These are phyloP conservation scores for Rambutsinella grinnellia DNA, from an alignment of 2,888 invertebrate genomes.

Conservation along the genomic window DNA sequence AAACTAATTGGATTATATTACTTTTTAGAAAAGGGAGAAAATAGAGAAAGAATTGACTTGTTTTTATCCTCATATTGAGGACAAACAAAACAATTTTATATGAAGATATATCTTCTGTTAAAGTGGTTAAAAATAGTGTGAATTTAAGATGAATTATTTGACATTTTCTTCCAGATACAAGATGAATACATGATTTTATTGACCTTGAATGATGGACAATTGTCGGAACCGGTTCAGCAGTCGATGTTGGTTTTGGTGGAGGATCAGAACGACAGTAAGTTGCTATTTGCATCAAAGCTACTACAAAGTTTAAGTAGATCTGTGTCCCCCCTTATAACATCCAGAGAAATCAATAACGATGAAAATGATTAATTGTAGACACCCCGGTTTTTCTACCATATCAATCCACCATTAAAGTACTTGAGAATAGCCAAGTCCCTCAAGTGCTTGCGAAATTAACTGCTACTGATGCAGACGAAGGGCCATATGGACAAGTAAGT, in stretches of 20 bases:
- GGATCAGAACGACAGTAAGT: slow-evolving; percentile 74
- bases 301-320: no score
- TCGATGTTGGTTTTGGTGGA: slow-evolving; percentile 89
- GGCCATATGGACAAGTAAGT: slow-evolving; percentile 87
- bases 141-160: background rate
- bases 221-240: slow-evolving; percentile 90
- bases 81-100: no score
- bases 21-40: background rate
- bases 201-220: slow-evolving; percentile 88
- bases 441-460: slow-evolving; percentile 84
- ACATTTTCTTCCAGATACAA: slow-evolving; percentile 75
- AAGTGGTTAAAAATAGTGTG: background rate
- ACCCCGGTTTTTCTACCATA: slow-evolving; percentile 86
- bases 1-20: no score
- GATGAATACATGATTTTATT: slow-evolving; percentile 91
- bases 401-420: slow-evolving; percentile 83
- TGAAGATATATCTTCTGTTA: background rate
- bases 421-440: slow-evolving; percentile 81
- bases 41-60: background rate
- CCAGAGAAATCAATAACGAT: background rate
- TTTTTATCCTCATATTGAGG: no score
- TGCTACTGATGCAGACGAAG: slow-evolving; percentile 91
- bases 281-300: no score
- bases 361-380: slow-evolving; percentile 1
- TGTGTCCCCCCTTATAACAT: no score